Conservation (phyloP, 2,797 vertebrate genomes). For the Arnoldichthys spilopterus region DNA sequence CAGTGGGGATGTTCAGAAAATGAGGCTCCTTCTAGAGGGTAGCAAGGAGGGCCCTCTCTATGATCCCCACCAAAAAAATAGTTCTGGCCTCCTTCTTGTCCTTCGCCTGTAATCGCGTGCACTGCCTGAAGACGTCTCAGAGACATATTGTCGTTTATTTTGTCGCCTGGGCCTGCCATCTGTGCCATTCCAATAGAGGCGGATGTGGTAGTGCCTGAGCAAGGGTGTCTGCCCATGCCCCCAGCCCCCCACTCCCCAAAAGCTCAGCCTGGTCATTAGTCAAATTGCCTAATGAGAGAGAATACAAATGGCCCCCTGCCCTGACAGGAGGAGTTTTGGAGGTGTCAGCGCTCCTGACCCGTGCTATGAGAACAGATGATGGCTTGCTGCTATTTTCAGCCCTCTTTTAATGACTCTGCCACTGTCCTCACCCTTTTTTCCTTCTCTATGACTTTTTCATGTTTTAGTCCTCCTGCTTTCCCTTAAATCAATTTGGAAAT, state of each 20-base stretch:
- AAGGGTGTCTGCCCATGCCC: constrained; percentile 49
- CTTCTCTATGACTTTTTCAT: neutral
- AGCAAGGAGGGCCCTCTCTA: neutral
- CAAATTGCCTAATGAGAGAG: constrained; percentile 82
- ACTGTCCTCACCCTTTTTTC: constrained; percentile 72
- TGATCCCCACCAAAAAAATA: neutral
- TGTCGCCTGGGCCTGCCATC: constrained; percentile 82
- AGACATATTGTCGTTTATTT: constrained; percentile 84
- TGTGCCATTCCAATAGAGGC: constrained; percentile 79
- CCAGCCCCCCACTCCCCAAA: constrained; percentile 40
- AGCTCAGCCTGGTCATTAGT: constrained; percentile 77
- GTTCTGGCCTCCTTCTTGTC: constrained; percentile 63
- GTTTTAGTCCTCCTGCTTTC: neutral
- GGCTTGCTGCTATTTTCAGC: constrained; percentile 84
- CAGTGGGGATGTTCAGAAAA: constrained; percentile 4
- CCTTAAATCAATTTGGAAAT: neutral
- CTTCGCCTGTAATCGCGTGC: constrained; percentile 76
- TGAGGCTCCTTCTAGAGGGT: neutral
- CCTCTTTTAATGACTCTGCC: constrained; percentile 83
- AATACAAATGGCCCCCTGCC: constrained; percentile 76
- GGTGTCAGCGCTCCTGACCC: constrained; percentile 82
- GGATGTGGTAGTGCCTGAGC: constrained; percentile 66
- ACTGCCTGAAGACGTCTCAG: constrained; percentile 73
- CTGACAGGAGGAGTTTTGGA: constrained; percentile 83
- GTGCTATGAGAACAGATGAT: constrained; percentile 86